Conservation (phyloP, 2,797 vertebrate genomes). For the Coreius guichenoti region DNA sequence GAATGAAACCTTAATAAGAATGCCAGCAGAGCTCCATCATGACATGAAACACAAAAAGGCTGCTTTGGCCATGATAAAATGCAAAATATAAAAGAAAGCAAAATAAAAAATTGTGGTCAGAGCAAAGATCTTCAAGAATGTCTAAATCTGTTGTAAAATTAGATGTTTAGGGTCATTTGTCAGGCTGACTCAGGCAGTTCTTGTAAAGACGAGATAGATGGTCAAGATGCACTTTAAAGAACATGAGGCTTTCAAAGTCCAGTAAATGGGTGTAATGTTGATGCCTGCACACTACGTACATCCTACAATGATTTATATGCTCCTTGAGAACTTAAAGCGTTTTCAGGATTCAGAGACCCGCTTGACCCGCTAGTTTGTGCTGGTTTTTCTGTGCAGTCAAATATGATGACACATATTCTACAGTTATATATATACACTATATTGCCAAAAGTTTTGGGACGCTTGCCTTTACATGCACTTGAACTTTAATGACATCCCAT, state of each 20-base stretch:
- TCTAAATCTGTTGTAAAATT: neutral
- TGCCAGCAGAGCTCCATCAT: neutral
- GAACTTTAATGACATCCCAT: too few species aligned
- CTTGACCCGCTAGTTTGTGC: slow-evolving; percentile 1
- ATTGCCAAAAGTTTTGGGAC: too few species aligned
- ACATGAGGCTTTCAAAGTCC: neutral
- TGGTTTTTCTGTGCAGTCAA: slow-evolving; percentile 1
- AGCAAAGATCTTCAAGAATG: neutral
- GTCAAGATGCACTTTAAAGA: slow-evolving; percentile 6
- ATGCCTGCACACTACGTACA: neutral
- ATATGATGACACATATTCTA: neutral
- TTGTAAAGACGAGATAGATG: neutral
- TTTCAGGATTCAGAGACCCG: neutral
- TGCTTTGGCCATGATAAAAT: neutral
- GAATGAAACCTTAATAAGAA: neutral
- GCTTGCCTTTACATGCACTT: too few species aligned
- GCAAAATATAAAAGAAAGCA: neutral
- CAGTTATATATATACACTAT: neutral
- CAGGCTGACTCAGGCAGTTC: neutral
- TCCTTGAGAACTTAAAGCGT: neutral
- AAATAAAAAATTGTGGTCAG: neutral
- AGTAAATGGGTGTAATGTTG: neutral
- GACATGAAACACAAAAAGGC: neutral
- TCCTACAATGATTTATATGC: neutral
- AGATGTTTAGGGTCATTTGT: neutral